Base-by-base conservation (phyloP, 2,113 vertebrate species). In the Zosterops japonicus region DNA sequence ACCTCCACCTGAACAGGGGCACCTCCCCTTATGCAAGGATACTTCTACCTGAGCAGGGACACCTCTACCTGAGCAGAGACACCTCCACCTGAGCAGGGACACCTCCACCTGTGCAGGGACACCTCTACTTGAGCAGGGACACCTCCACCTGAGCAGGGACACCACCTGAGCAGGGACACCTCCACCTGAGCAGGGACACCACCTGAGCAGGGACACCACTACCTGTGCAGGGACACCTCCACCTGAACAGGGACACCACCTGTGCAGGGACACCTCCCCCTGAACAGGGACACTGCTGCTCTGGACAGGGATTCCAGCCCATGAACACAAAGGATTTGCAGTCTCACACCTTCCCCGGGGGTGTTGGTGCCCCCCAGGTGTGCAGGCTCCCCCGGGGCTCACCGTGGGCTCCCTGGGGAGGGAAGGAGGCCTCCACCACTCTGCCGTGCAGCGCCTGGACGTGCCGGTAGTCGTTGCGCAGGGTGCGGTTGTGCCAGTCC, bases 381-480 rank as follows among this genome's bases (percentile, higher is more conserved):
- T 11, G 50, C 16, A 28, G 33, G 65, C 12, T 14, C 3, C 44
- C 74, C 57, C 12, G 56, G 57, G 7, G 42, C 59, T 52, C 15
- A 78, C 99, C 93, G 96, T 91, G 97, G 20, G 71, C 72, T 0
- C 94, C 64, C 2, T 77, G 94, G 21, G 96, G 93, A 6, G 71
- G 53, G 97, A 99, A 99, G 33, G 98, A 99, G 2, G 99, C 97
- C 87, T 99, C 97, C 39, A 99, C 98, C 44, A 98, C 94, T 2
- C 99, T 96, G 55, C 96, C 63, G 18, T 98, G 97, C 79, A 99
- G 98, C 27, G 98, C 98, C 96, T 99, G 99, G 9, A 95, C 96
- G 0, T 90, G 97, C 41, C 99, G 98, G 96, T 99, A 99, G 74
- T 98, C 97, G 0, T 99, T 99, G 90, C 97, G 98, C 64, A 99